These are phyloP conservation scores for Garra rufa DNA, from an alignment of 2,113 vertebrate genomes.

Conservation along the genomic window DNA sequence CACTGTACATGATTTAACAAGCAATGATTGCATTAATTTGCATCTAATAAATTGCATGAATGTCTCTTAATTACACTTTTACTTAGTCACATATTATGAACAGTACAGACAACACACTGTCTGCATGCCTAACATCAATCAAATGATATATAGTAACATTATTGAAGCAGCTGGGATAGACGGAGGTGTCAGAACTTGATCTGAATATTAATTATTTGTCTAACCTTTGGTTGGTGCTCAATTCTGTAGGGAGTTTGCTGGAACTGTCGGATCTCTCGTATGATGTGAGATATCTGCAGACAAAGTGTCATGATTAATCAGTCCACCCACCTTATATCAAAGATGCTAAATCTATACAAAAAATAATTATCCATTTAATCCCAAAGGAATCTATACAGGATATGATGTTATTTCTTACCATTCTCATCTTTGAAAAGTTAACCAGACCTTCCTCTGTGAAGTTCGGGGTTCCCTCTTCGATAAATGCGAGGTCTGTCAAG, in stretches of 20 bases:
- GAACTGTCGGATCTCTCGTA: constrained; percentile 97
- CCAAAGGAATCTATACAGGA: neutral
- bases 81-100: neutral
- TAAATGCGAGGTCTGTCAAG: constrained; percentile 95
- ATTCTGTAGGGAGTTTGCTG: constrained; percentile 98
- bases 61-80: neutral
- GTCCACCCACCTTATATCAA: neutral
- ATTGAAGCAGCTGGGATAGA: neutral
- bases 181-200: neutral
- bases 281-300: constrained; percentile 94
- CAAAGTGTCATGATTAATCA: neutral
- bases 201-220: neutral
- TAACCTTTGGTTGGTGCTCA: constrained; percentile 95
- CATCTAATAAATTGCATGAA: neutral
- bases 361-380: neutral
- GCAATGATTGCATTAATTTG: neutral
- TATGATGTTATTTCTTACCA: constrained; percentile 78
- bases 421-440: constrained; percentile 99
- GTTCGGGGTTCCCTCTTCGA: constrained; percentile 97
- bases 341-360: neutral
- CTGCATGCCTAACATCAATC: neutral
- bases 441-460: constrained; percentile 98
- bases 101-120: neutral
- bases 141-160: neutral
- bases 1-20: neutral